Percentiles rank a stretch among this genome's conserved stretches.
These are phyloP conservation scores for Apocheima hispidaria DNA, from an alignment of 2,888 invertebrate species.

Conservation along the genomic window DNA sequence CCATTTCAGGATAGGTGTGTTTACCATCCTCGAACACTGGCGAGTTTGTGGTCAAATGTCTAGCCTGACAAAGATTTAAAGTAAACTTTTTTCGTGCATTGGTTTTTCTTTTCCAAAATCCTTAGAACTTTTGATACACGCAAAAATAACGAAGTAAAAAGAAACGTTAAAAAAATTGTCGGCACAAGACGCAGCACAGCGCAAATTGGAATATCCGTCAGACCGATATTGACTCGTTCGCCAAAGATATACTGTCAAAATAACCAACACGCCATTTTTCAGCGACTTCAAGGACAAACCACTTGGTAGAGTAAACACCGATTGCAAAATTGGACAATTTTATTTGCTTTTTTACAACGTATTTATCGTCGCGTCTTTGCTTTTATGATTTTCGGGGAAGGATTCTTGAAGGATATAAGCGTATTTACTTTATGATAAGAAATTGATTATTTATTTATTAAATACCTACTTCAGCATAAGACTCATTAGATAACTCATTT, in stretches of 20 bases:
- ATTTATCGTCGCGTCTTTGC: constrained; percentile 53
- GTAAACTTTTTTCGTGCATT: no score
- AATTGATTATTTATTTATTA: constrained; percentile 5
- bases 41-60: no score
- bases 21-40: no score
- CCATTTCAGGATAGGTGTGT: no score
- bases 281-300: constrained; percentile 59
- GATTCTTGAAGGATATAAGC: constrained; percentile 20
- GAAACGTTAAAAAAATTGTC: no score
- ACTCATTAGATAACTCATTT: no score
- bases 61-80: no score
- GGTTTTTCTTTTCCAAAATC: no score
- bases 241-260: constrained; percentile 17
- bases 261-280: constrained; percentile 39
- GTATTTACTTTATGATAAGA: constrained; percentile 17
- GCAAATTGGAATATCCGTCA: neutral
- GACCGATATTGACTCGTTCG: constrained; percentile 6
- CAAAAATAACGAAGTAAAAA: no score
- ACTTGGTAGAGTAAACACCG: constrained; percentile 67
- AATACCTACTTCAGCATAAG: no score
- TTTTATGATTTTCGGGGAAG: constrained; percentile 50
- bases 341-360: constrained; percentile 51
- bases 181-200: neutral
- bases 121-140: no score
- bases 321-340: constrained; percentile 65